phyloP scores from a whole-genome alignment of 2,888 invertebrate species.

The Crioceris asparagi region DNA sequence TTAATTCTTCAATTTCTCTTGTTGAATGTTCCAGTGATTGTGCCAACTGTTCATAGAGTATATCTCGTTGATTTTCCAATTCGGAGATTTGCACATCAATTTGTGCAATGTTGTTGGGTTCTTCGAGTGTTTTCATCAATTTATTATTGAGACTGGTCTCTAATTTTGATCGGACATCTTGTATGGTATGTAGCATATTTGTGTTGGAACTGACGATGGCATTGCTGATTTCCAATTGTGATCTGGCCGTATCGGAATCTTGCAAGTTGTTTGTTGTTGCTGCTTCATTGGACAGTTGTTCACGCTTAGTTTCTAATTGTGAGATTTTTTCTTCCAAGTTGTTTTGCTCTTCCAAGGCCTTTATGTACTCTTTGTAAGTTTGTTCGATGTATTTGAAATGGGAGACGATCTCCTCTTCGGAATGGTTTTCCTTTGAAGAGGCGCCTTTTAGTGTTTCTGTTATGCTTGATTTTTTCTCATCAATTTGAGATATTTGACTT shows the following conservation, averaged over 20 bases:
- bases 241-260: slow-evolving; percentile 3
- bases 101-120: slow-evolving; percentile 10
- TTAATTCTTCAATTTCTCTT: slow-evolving; percentile 16
- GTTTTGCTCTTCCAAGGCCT: slow-evolving; percentile 8
- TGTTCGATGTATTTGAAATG: slow-evolving; percentile 8
- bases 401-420: slow-evolving; percentile 7
- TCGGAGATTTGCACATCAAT: slow-evolving; percentile 17
- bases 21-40: slow-evolving; percentile 15
- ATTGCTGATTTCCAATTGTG: slow-evolving; percentile 7
- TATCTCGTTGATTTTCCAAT: slow-evolving; percentile 17
- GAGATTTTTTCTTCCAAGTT: slow-evolving; percentile 10
- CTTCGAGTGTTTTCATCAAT: slow-evolving; percentile 3
- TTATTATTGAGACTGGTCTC: slow-evolving; percentile 3
- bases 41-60: slow-evolving; percentile 17
- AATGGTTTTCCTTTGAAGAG: slow-evolving; percentile 4
- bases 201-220: slow-evolving; percentile 11
- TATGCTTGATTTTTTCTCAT: slow-evolving; percentile 6
- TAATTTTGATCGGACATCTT: slow-evolving; percentile 8
- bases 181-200: slow-evolving; percentile 8
- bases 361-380: slow-evolving; percentile 8
- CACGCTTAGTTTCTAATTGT: slow-evolving; percentile 9
- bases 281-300: slow-evolving; percentile 7
- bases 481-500: slow-evolving; percentile 14
- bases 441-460: slow-evolving; percentile 3
- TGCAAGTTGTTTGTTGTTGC: slow-evolving; percentile 2